phyloP scores from a whole-genome alignment of 1,140 invertebrate genomes.

The Papilio aristodemus region DNA sequence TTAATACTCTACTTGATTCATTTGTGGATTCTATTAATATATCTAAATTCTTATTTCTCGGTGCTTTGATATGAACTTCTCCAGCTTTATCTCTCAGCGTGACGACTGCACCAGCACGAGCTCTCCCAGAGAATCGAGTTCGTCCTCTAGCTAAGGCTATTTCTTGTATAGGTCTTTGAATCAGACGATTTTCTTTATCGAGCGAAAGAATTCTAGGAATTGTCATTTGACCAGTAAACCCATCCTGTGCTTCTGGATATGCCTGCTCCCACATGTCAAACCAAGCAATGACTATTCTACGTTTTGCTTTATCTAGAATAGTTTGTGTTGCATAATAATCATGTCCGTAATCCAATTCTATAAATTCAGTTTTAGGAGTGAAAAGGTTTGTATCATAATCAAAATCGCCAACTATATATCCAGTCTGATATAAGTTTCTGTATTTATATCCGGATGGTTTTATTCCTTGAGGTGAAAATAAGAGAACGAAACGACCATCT shows the following conservation, averaged over 20 bases:
- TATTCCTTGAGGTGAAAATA: conserved; percentile 74
- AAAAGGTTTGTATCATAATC: conserved; percentile 56
- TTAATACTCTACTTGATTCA: conserved; percentile 37
- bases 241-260: conserved; percentile 61
- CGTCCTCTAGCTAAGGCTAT: conserved; percentile 36
- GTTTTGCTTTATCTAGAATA: conserved; percentile 47
- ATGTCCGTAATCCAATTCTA: conserved; percentile 70
- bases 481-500: conserved; percentile 55
- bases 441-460: conserved; percentile 63
- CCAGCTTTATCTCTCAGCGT: conserved; percentile 50
- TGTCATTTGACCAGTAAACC: conserved; percentile 65
- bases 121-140: conserved; percentile 39
- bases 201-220: conserved; percentile 56
- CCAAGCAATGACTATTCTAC: conserved; percentile 67
- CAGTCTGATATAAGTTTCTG: conserved; percentile 69
- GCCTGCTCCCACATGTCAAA: conserved; percentile 68
- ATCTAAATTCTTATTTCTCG: conserved; percentile 39
- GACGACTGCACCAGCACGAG: conserved; percentile 35
- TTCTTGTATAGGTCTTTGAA: conserved; percentile 60
- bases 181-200: conserved; percentile 41
- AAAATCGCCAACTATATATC: conserved; percentile 66
- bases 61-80: conserved; percentile 48
- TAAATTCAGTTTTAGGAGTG: conserved; percentile 52
- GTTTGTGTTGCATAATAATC: conserved; percentile 75
- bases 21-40: conserved; percentile 50